Evolutionary conservation across 2,888 invertebrate genomes (phyloP).

Genomic region (Nineta flava): DNA sequence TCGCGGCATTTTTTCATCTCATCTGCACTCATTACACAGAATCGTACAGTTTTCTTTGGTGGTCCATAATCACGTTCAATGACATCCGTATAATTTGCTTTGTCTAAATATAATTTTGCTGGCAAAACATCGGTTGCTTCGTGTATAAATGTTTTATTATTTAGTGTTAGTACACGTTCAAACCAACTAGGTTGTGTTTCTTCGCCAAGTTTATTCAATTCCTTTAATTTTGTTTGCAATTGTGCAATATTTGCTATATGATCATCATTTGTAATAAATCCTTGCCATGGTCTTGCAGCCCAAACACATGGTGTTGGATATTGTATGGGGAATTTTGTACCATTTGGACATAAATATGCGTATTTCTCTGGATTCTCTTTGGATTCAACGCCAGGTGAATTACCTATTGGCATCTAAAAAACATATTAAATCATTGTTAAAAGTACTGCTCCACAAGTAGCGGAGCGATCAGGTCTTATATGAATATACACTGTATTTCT

Average conservation of each 20-base stretch:
- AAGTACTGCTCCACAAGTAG: too few relatives aligned
- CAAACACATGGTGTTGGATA: slow-evolving; percentile 53
- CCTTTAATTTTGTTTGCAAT: slow-evolving; percentile 36
- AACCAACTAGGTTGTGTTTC: slow-evolving; percentile 28
- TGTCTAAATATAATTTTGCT: slow-evolving; percentile 42
- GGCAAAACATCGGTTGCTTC: slow-evolving; percentile 33
- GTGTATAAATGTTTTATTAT: slow-evolving; percentile 31
- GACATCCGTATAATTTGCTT: slow-evolving; percentile 51
- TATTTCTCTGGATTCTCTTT: slow-evolving; percentile 48
- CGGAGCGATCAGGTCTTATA: neutral
- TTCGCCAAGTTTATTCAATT: slow-evolving; percentile 30
- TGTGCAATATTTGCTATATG: slow-evolving; percentile 35
- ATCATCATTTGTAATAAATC: slow-evolving; percentile 51
- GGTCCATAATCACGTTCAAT: slow-evolving; percentile 58
- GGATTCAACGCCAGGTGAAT: slow-evolving; percentile 35
- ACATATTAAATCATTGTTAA: neutral
- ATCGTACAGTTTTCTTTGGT: slow-evolving; percentile 44
- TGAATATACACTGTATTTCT: too few relatives aligned
- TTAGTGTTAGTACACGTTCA: slow-evolving; percentile 36
- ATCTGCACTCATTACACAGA: slow-evolving; percentile 49
- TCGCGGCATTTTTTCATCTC: slow-evolving; percentile 60
- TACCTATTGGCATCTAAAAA: slow-evolving; percentile 42
- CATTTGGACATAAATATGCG: slow-evolving; percentile 67
- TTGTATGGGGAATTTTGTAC: slow-evolving; percentile 48
- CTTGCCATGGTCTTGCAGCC: slow-evolving; percentile 79